A percentile compares a stretch with the other conserved stretches of the same genome.
phyloP scores from a whole-genome alignment of 2,888 invertebrate genomes.

The Microdon myrmicae region DNA sequence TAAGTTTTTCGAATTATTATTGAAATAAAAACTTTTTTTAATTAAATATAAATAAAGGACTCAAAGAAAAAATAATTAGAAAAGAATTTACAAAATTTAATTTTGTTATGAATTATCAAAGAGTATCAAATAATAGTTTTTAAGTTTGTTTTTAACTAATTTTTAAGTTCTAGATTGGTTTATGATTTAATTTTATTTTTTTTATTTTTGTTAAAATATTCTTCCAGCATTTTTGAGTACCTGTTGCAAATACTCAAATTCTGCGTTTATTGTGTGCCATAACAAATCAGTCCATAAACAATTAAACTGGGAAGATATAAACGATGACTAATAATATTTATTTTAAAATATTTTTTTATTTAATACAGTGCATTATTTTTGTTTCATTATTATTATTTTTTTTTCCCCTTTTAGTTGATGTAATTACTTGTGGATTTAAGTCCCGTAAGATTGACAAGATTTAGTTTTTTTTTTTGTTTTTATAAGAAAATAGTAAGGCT shows the following conservation, averaged over 20 bases:
- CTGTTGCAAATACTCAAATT: constrained; percentile 33
- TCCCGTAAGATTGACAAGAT: constrained; percentile 6
- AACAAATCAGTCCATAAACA: too few relatives aligned
- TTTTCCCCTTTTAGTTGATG: constrained; percentile 8
- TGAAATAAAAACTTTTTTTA: constrained; percentile 13
- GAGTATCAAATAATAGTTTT: constrained; percentile 44
- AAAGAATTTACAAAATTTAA: constrained; percentile 49
- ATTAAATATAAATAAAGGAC: constrained; percentile 18
- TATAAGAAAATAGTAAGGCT: constrained; percentile 43
- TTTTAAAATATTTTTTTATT: constrained; percentile 31
- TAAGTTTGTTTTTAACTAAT: constrained; percentile 22
- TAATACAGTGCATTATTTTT: constrained; percentile 10
- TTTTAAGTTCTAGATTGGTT: constrained; percentile 21
- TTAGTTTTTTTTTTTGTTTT: constrained; percentile 21
- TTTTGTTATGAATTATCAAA: constrained; percentile 25
- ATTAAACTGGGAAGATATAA: constrained; percentile 46
- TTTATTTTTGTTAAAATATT: constrained; percentile 32
- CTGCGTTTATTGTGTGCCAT: constrained; percentile 41
- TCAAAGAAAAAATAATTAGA: constrained; percentile 9
- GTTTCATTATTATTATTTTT: constrained; percentile 38
- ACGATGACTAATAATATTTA: constrained; percentile 35
- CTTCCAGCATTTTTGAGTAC: constrained; percentile 46
- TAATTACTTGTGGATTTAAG: constrained; percentile 4
- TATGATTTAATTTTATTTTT: constrained; percentile 35
- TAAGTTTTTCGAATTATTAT: constrained; percentile 33